These are phyloP conservation scores for Sarcoramphus papa DNA, from an alignment of 2,797 vertebrate species.

Conservation along the genomic window DNA sequence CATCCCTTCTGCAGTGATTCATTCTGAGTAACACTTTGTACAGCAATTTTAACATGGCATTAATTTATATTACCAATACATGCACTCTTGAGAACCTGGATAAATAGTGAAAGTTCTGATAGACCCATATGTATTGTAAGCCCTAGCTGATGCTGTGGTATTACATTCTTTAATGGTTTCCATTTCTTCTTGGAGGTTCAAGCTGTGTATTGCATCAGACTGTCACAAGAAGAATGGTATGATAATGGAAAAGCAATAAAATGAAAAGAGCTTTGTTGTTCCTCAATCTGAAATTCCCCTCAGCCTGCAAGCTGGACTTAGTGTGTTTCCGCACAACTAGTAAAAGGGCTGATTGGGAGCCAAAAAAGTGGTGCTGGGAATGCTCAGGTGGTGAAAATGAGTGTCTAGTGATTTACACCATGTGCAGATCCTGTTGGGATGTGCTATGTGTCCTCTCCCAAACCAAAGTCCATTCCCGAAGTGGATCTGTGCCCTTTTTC, in stretches of 20 bases:
- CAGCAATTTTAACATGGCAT: neutral
- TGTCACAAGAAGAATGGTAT: neutral
- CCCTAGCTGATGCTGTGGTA: neutral
- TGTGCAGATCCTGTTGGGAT: neutral
- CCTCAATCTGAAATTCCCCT: neutral
- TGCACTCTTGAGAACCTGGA: neutral
- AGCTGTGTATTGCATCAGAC: neutral
- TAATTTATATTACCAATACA: neutral
- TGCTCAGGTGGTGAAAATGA: neutral
- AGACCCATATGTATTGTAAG: neutral
- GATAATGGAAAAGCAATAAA: neutral
- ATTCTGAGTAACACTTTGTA: neutral
- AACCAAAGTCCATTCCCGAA: neutral
- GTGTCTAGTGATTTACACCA: neutral
- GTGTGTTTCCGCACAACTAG: neutral
- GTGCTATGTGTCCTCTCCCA: neutral
- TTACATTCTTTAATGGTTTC: neutral
- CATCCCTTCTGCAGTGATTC: neutral
- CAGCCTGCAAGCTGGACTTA: neutral
- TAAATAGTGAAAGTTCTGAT: neutral
- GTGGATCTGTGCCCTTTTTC: neutral
- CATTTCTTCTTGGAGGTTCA: neutral
- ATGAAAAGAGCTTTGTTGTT: neutral
- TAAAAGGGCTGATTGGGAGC: neutral
- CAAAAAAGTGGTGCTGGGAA: neutral